Evolutionary conservation across 2,888 invertebrate genomes (phyloP), one percentile per base, ranked within the genome.

Genomic region (Lasioglossum marginatum): DNA sequence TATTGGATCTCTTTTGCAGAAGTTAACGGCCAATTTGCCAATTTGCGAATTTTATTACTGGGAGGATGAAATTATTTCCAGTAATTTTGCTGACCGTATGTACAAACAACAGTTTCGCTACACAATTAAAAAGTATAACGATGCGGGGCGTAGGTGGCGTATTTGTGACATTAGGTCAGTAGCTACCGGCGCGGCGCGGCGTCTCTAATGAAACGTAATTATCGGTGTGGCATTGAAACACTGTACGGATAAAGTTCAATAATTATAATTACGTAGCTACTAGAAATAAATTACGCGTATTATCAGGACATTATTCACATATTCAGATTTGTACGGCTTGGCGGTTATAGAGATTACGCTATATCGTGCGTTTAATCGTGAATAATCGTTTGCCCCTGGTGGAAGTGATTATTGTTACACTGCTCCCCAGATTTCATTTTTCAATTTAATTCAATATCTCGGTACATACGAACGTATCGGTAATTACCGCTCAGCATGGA

Each of bases 271-370:
- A 4, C 16, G 52, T 57, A 74, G 12, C 31, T 57, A 37, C 31
- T 74, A 34, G n/a, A 19, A 68, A 68, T 52, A 48, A 34, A 68
- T 68, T 27, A 19, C 8, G 23, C 14, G 34, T 16, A 37, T n/a
- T 70, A 70, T 34, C 68, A n/a, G 40, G 66, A 57, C 57, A 82
- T 75, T 63, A n/a, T 70, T 45, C 68, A 60, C 57, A 60, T 70
- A 4, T n/a, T n/a, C n/a, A 31, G 71, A 77, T 82, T 79, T 70
- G 37, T 37, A 73, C n/a, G n/a, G n/a, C n/a, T n/a, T n/a, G 16
- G 16, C 27, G 31, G 16, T 27, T 60, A 34, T 23, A 14, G 19
- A 27, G 63, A 48, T 81, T 52, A 78, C 48, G 31, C 78, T 72
- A 27, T 37, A 71, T 16, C 71, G 72, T 16, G 23, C 40, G 48